Conservation (phyloP, 2,888 invertebrate genomes). For the Macrostomum cliftonense region DNA sequence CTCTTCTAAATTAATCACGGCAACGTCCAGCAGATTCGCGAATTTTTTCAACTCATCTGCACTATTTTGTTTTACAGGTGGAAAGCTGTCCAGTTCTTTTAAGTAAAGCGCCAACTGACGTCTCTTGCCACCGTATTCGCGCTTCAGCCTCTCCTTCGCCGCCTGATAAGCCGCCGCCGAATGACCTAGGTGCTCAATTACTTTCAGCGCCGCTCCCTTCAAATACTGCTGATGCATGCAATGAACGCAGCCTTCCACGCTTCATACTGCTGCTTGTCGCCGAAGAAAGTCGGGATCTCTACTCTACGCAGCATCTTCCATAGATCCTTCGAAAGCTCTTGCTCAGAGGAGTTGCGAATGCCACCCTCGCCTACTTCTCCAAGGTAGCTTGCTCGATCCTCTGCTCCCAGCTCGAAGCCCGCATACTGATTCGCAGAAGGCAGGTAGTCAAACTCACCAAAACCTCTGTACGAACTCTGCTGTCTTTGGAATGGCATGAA, state of each 20-base stretch:
- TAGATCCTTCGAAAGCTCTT: not conserved
- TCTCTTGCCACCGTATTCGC: constrained; percentile 10
- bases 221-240: constrained; percentile 10
- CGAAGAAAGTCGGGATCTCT: constrained; percentile 8
- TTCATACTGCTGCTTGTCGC: constrained; percentile 10
- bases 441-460: no score
- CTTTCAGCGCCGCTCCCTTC: constrained; percentile 8
- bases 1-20: constrained; percentile 9
- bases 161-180: constrained; percentile 9
- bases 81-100: constrained; percentile 10
- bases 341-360: no score
- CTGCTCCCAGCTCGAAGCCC: no score
- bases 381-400: no score
- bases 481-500: no score
- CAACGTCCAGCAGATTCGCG: constrained; percentile 8
- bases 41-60: constrained; percentile 7
- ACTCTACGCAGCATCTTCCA: constrained; percentile 8
- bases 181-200: constrained; percentile 7
- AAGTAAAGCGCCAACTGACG: constrained; percentile 5
- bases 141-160: constrained; percentile 9
- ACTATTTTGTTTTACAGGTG: constrained; percentile 3
- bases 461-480: no score
- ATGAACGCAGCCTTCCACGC: constrained; percentile 11
- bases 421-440: no score
- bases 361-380: no score